These are phyloP conservation scores for Hartigia nigra DNA, from an alignment of 2,888 invertebrate genomes.

Conservation along the genomic window DNA sequence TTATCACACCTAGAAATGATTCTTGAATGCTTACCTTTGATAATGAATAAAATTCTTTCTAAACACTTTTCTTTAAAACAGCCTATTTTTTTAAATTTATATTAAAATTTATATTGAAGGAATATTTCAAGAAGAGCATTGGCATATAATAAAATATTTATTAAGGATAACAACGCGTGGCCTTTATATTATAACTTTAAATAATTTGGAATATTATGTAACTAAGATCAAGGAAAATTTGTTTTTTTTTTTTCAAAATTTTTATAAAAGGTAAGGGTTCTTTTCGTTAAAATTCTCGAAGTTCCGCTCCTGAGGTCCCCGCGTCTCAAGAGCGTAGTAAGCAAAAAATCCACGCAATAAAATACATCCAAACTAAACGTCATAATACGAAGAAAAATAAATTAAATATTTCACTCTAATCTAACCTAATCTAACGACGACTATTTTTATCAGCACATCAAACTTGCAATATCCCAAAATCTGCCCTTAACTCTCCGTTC, in stretches of 20 bases:
- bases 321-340: neutral
- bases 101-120: neutral
- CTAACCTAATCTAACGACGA: neutral
- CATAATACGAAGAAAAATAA: neutral
- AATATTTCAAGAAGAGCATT: neutral
- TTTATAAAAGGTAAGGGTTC: neutral
- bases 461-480: neutral
- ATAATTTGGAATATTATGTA: neutral
- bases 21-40: neutral
- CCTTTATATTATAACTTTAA: neutral
- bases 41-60: neutral
- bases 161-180: neutral
- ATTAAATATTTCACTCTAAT: neutral
- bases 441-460: neutral
- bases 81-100: neutral
- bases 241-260: too few relatives aligned
- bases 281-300: neutral
- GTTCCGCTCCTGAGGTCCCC: slow-evolving; percentile 3
- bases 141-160: neutral
- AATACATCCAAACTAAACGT: neutral
- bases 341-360: neutral
- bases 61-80: neutral
- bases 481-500: neutral
- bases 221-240: neutral
- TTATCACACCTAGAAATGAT: neutral